Evolutionary conservation across 2,888 invertebrate genomes (phyloP).

Genomic region (Germaria angustata): DNA sequence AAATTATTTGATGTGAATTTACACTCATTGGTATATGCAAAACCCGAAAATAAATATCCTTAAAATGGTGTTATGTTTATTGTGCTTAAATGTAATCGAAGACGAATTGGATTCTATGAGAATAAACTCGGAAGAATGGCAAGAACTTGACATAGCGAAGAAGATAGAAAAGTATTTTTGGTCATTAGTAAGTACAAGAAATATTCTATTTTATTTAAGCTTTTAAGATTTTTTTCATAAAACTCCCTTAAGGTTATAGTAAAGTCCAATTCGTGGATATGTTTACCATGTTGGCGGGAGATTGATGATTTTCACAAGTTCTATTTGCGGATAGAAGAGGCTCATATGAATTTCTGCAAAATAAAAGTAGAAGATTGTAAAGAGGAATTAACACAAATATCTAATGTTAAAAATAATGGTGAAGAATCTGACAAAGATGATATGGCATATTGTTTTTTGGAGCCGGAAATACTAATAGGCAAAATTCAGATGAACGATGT

Average conservation of each 20-base stretch:
- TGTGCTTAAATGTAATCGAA: conserved; percentile 47
- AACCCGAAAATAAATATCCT: no score
- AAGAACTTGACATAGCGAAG: conserved; percentile 8
- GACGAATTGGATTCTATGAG: conserved; percentile 20
- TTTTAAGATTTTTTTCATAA: not conserved
- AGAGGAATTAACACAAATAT: not conserved
- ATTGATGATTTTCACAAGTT: conserved; percentile 45
- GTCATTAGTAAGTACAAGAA: conserved; percentile 26
- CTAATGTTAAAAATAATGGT: not conserved
- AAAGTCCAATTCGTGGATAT: conserved; percentile 3
- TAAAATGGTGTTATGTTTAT: conserved; percentile 31
- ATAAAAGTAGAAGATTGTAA: conserved; percentile 40
- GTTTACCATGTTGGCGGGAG: conserved; percentile 39
- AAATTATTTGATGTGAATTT: no score
- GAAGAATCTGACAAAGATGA: not conserved
- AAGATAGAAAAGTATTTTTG: conserved; percentile 48
- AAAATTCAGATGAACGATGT: not conserved
- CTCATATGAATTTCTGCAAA: conserved; percentile 26
- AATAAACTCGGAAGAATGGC: conserved; percentile 32
- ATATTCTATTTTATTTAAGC: not conserved
- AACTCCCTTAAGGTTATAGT: not conserved
- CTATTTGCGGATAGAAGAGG: conserved; percentile 35
- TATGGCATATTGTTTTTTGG: conserved; percentile 20
- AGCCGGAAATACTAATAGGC: conserved; percentile 40
- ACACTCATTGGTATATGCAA: no score